Evolutionary conservation across 1,140 invertebrate species (phyloP).

Genomic region (Scaptomyza graminum): DNA sequence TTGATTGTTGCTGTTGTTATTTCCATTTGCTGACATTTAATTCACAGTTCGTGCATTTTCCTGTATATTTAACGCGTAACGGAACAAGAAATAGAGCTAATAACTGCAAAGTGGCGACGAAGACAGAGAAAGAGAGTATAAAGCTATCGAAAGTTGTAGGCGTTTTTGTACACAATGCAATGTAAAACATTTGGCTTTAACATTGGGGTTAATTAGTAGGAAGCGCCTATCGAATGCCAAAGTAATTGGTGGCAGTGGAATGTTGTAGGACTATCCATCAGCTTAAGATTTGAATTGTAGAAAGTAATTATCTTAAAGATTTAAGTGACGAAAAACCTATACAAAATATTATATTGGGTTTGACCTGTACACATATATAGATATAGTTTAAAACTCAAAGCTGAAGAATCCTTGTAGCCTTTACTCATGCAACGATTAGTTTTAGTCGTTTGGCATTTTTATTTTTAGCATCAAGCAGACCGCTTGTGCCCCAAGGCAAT

Average conservation of each 20-base stretch:
- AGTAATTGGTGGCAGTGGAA: not conserved
- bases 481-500: constrained; percentile 24
- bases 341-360: too few relatives aligned
- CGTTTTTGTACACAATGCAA: constrained; percentile 32
- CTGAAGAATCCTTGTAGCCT: not conserved
- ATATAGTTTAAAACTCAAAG: not conserved
- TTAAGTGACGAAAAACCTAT: too few relatives aligned
- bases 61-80: constrained; percentile 47
- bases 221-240: not conserved
- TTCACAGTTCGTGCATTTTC: constrained; percentile 41
- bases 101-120: constrained; percentile 5
- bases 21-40: constrained; percentile 25
- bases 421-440: not conserved
- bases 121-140: not conserved
- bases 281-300: too few relatives aligned
- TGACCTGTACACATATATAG: too few relatives aligned
- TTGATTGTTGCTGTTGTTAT: constrained; percentile 16
- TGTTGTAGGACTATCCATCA: too few relatives aligned
- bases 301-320: too few relatives aligned
- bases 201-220: not conserved
- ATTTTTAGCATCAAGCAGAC: not conserved
- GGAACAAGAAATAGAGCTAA: constrained; percentile 30
- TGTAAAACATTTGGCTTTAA: constrained; percentile 2
- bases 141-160: constrained; percentile 24
- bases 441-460: not conserved